Conservation (phyloP, 2,888 invertebrate genomes). For the Endomychus coccineus region DNA sequence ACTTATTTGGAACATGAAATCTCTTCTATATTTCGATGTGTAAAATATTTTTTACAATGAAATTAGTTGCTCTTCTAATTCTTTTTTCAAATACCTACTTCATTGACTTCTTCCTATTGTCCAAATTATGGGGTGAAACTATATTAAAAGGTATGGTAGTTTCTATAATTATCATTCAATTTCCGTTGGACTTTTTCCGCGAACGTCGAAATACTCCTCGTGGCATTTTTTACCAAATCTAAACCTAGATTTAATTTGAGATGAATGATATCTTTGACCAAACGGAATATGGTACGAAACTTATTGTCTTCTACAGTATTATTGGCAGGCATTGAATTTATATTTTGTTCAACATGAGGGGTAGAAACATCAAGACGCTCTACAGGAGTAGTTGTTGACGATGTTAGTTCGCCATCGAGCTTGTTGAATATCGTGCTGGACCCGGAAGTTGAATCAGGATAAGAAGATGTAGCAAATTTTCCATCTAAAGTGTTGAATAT, state of each 20-base stretch:
- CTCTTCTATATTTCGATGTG: no score
- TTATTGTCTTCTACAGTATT: conserved; percentile 22
- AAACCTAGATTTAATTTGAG: conserved; percentile 62
- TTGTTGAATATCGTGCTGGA: no score
- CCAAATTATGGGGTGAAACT: no score
- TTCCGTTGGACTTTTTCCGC: conserved; percentile 51
- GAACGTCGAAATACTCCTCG: conserved; percentile 59
- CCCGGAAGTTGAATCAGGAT: no score
- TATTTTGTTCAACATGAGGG: background rate
- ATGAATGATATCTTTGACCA: conserved; percentile 58
- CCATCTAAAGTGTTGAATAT: conserved; percentile 22
- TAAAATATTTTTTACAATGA: no score
- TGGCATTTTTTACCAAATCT: conserved; percentile 59
- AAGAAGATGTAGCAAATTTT: no score
- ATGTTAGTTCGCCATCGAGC: background rate
- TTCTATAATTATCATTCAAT: conserved; percentile 29
- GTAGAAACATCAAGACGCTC: conserved; percentile 19
- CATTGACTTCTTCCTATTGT: no score
- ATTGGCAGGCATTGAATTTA: conserved; percentile 14
- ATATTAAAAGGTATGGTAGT: conserved; percentile 4
- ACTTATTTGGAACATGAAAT: no score
- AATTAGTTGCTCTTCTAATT: no score
- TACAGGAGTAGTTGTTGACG: background rate
- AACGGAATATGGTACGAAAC: conserved; percentile 47
- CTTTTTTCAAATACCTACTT: no score